Conservation (phyloP, 2,888 invertebrate species). For the Bursaphelenchus okinawaensis region DNA sequence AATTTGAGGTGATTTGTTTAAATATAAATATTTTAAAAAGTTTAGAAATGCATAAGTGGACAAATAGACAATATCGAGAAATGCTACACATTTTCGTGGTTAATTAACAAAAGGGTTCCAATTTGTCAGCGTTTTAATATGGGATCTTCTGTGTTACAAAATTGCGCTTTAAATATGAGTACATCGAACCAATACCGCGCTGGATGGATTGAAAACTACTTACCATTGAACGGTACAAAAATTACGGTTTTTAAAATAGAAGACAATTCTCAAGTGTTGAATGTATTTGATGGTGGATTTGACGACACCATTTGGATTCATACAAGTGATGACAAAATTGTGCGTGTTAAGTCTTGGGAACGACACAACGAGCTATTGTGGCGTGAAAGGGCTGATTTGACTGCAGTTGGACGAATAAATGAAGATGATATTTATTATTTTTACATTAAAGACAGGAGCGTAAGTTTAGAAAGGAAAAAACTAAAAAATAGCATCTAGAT, state of each 20-base stretch:
- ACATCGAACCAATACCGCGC: slow-evolving; percentile 29
- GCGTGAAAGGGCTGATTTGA: neutral
- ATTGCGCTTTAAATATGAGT: slow-evolving; percentile 35
- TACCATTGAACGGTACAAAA: slow-evolving; percentile 32
- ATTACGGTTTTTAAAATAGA: slow-evolving; percentile 15
- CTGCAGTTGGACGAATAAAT: neutral
- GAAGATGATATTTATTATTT: neutral
- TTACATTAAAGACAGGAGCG: neutral
- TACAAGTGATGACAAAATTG: neutral
- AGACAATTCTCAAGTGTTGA: neutral
- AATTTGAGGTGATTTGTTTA: neutral
- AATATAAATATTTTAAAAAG: neutral
- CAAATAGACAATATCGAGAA: neutral
- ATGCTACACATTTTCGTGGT: slow-evolving; percentile 23
- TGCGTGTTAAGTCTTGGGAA: neutral
- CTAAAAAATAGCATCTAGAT: no score
- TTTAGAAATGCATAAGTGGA: neutral
- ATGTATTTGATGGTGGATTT: neutral
- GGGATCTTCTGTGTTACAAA: slow-evolving; percentile 20
- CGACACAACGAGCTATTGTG: neutral
- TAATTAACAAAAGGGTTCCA: slow-evolving; percentile 12
- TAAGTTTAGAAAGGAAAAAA: no score
- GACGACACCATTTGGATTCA: neutral
- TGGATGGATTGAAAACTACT: slow-evolving; percentile 50
- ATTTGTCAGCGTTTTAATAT: slow-evolving; percentile 26